Percentiles rank a stretch among this genome's conserved stretches.
phyloP scores from a whole-genome alignment of 1,140 invertebrate genomes.

The Orius insidiosus region DNA sequence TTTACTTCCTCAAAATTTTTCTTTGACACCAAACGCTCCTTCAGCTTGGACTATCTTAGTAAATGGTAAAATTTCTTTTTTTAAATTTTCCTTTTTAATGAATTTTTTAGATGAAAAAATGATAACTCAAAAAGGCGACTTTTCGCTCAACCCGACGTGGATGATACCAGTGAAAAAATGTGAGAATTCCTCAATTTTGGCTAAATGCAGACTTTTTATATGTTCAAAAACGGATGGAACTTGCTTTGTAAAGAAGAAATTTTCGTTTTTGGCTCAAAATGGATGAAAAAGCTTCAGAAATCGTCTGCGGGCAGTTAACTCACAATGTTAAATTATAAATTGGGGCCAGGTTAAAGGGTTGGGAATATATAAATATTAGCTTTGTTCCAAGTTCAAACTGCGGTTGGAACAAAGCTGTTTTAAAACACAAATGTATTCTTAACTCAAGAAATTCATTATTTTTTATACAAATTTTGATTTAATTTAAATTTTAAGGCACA shows the following conservation, averaged over 20 bases:
- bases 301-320: neutral
- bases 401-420: no score
- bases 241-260: constrained; percentile 1
- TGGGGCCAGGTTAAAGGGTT: no score
- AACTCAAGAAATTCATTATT: no score
- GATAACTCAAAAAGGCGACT: constrained; percentile 3
- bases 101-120: constrained; percentile 5
- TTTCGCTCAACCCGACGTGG: constrained; percentile 2
- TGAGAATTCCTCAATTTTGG: neutral
- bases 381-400: no score
- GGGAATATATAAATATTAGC: no score
- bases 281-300: constrained; percentile 3
- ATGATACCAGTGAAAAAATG: neutral
- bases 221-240: neutral
- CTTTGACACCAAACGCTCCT: constrained; percentile 4
- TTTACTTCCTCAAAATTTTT: constrained; percentile 1
- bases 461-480: no score
- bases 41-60: constrained; percentile 15
- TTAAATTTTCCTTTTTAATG: no score
- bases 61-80: constrained; percentile 13
- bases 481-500: no score
- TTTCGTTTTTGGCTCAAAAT: neutral
- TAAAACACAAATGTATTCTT: no score
- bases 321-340: no score
- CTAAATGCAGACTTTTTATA: constrained; percentile 1